phyloP scores from a whole-genome alignment of 2,113 vertebrate genomes.

The Pterocles gutturalis region DNA sequence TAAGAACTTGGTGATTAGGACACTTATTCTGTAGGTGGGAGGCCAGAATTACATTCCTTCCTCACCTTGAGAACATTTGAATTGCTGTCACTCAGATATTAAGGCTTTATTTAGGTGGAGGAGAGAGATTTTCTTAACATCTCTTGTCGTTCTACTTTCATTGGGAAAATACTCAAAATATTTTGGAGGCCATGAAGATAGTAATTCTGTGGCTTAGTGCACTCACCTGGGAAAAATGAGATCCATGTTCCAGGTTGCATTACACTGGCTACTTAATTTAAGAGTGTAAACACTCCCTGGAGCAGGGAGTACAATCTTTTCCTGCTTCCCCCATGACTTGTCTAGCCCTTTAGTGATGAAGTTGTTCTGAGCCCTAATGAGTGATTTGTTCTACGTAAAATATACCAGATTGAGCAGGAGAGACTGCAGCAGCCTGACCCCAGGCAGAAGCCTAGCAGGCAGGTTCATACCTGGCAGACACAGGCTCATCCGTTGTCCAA shows the following conservation, averaged over 20 bases:
- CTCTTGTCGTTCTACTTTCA: background rate
- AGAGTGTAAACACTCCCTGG: background rate
- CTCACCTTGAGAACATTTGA: constrained; percentile 11
- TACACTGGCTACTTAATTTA: background rate
- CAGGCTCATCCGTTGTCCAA: accelerated
- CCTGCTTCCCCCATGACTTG: background rate
- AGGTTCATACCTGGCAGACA: background rate
- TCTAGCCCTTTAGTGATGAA: background rate
- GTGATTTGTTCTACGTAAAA: background rate
- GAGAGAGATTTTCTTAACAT: background rate
- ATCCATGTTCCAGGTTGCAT: background rate
- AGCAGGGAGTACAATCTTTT: background rate
- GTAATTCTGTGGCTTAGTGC: background rate
- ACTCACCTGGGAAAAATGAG: background rate
- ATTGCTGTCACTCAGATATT: background rate
- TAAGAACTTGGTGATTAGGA: background rate
- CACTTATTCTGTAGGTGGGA: background rate
- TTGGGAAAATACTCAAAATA: background rate
- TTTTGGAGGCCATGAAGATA: background rate
- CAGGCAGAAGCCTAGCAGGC: background rate
- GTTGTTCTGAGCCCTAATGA: background rate
- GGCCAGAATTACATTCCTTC: background rate
- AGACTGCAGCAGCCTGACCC: background rate
- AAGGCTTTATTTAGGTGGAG: background rate
- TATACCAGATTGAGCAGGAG: background rate